Evolutionary conservation across 2,113 vertebrate species (phyloP).

Genomic region (Tyto alba): DNA sequence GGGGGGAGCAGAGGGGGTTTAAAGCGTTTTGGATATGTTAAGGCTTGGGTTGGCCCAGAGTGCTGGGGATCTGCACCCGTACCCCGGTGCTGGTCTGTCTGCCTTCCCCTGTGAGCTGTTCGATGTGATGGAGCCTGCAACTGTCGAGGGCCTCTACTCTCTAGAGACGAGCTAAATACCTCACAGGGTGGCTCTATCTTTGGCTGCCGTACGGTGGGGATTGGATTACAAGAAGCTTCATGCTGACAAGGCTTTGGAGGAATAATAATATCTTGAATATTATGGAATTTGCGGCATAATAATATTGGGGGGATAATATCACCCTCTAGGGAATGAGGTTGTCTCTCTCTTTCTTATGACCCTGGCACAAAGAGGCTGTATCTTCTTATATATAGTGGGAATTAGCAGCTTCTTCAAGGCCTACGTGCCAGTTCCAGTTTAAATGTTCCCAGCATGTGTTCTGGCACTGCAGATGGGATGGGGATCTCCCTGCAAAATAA

Average conservation of each 20-base stretch:
- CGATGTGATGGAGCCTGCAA: background rate
- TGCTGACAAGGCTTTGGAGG: conserved; percentile 30
- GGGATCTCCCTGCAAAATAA: conserved; percentile 31
- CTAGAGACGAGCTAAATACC: background rate
- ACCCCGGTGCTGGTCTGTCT: background rate
- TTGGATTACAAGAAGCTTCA: conserved; percentile 57
- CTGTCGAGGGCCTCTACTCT: background rate
- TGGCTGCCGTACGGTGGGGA: background rate
- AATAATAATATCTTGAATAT: conserved; percentile 50
- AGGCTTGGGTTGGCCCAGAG: background rate
- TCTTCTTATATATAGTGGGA: background rate
- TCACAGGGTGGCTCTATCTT: conserved; percentile 6
- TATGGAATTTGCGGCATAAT: conserved; percentile 49
- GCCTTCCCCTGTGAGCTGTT: background rate
- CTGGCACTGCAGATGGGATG: background rate
- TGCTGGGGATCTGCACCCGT: accelerated
- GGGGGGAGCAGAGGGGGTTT: background rate
- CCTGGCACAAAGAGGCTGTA: background rate
- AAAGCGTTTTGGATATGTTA: background rate
- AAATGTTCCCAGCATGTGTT: conserved; percentile 26
- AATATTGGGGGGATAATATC: conserved; percentile 28
- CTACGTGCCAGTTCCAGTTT: background rate
- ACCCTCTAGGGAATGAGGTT: background rate
- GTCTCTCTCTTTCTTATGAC: background rate
- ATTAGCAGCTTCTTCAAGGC: conserved; percentile 10